Evolutionary conservation across 2,113 vertebrate species (phyloP).

Genomic region (Campylomormyrus numenius): DNA sequence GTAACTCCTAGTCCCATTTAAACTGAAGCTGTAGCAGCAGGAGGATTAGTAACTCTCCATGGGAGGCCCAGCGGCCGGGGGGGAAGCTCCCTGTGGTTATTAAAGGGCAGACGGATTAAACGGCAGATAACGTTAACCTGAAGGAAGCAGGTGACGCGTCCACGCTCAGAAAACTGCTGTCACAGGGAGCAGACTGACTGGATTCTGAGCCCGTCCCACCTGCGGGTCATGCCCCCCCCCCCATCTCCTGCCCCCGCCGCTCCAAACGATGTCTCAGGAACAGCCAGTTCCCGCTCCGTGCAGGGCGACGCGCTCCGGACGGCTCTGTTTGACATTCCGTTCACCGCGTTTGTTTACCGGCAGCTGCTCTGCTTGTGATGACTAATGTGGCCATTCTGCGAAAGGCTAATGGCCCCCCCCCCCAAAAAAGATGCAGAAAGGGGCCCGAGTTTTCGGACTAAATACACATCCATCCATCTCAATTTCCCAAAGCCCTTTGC

Average conservation of each 20-base stretch:
- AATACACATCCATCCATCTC: constrained; percentile 21
- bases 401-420: constrained; percentile 9
- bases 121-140: neutral
- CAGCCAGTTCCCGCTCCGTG: neutral
- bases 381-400: neutral
- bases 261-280: neutral
- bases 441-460: neutral
- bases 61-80: neutral
- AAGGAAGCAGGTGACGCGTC: no score
- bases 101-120: neutral
- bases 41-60: neutral
- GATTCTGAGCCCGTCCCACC: neutral
- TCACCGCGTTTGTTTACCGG: constrained; percentile 18
- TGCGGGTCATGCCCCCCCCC: neutral
- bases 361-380: constrained; percentile 15
- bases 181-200: neutral
- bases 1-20: neutral
- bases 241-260: neutral
- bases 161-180: neutral
- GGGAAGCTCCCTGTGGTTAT: neutral
- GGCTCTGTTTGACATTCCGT: constrained; percentile 13
- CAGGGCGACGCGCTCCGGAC: neutral
- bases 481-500: constrained; percentile 9
- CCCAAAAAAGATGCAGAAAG: neutral
- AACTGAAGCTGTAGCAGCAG: neutral